phyloP scores from a whole-genome alignment of 2,113 vertebrate species.

The Strix uralensis region DNA sequence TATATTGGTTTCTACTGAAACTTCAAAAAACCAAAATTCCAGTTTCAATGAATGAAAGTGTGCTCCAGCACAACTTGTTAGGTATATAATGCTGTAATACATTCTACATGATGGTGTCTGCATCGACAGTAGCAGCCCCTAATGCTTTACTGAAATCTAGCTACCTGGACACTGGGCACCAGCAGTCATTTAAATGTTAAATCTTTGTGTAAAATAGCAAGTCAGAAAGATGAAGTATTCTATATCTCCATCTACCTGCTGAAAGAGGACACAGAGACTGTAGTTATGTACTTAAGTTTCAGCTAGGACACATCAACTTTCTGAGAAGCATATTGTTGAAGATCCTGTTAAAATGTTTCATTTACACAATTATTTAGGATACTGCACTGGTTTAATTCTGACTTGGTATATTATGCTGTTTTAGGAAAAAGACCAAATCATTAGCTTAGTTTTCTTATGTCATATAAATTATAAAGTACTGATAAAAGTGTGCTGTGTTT shows the following conservation, averaged over 20 bases:
- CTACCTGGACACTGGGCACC: neutral
- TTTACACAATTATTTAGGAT: neutral
- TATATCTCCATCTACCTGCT: neutral
- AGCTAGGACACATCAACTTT: neutral
- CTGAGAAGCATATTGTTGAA: neutral
- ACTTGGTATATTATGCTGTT: accelerated
- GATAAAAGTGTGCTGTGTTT: neutral
- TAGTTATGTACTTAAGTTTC: neutral
- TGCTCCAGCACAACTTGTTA: neutral
- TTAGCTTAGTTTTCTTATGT: neutral
- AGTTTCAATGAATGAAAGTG: neutral
- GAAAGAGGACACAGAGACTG: neutral
- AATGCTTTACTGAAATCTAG: neutral
- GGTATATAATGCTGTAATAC: neutral
- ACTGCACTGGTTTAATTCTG: neutral
- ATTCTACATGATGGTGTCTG: neutral
- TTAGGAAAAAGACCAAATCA: neutral
- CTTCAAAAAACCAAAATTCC: neutral
- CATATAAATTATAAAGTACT: neutral
- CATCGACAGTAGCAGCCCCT: neutral
- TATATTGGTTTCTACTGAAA: neutral
- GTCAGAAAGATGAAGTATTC: neutral
- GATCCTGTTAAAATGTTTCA: accelerated
- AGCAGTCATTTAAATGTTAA: neutral
- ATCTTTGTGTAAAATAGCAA: neutral